A percentile compares a stretch with the other conserved stretches of the same genome.
These are phyloP conservation scores for Punctoribates punctum DNA, from an alignment of 2,888 invertebrate genomes.

Conservation along the genomic window DNA sequence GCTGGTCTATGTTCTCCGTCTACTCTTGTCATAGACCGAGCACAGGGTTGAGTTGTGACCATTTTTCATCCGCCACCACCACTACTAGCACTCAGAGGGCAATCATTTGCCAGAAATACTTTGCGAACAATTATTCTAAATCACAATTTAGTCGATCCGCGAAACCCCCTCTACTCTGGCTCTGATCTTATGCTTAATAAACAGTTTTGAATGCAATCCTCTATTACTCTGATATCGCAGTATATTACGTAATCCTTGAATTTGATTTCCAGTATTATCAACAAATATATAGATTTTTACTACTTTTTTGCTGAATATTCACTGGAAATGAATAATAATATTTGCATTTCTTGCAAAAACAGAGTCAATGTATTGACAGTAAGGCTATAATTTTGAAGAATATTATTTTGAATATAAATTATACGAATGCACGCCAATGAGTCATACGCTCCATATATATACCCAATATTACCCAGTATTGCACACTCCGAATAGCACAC, in stretches of 20 bases:
- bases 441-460: background rate
- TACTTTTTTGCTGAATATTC: background rate
- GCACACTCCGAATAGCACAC: background rate
- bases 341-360: conserved; percentile 5
- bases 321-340: background rate
- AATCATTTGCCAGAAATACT: conserved; percentile 13
- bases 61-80: conserved; percentile 21
- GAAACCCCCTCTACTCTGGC: background rate
- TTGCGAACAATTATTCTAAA: conserved; percentile 21
- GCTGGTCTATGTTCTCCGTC: conserved; percentile 7
- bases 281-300: background rate
- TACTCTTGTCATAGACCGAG: background rate
- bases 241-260: background rate
- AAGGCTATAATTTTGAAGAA: conserved; percentile 19
- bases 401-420: conserved; percentile 14
- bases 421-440: conserved; percentile 23
- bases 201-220: background rate
- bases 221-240: background rate
- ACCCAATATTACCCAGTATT: no score
- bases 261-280: background rate
- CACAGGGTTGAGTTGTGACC: conserved; percentile 33
- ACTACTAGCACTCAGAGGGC: background rate
- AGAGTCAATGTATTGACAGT: background rate
- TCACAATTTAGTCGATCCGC: conserved; percentile 12
- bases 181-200: background rate